Percentiles rank a stretch among this genome's conserved stretches.
Evolutionary conservation across 2,797 vertebrate genomes (phyloP).

Genomic region (Scleropages formosus): DNA sequence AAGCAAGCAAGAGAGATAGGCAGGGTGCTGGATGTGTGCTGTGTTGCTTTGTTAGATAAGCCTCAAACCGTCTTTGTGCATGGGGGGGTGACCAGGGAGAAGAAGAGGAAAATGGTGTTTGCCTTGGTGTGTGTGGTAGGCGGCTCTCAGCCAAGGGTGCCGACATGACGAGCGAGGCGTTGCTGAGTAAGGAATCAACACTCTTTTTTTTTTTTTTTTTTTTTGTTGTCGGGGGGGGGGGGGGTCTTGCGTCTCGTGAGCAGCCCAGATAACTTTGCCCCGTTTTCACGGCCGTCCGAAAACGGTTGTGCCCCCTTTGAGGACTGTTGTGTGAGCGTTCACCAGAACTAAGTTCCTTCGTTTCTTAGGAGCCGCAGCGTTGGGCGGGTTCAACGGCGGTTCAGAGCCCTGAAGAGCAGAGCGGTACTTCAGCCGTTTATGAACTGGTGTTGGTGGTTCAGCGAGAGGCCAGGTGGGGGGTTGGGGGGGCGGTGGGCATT

Average conservation of each 20-base stretch:
- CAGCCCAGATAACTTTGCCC: too few species aligned
- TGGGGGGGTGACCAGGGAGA: slow-evolving; percentile 44
- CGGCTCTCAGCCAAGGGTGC: slow-evolving; percentile 65
- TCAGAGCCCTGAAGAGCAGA: too few species aligned
- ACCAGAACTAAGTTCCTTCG: neutral
- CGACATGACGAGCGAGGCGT: slow-evolving; percentile 63
- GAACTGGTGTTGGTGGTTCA: slow-evolving; percentile 68
- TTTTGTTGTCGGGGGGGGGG: slow-evolving; percentile 20
- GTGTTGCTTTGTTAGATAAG: slow-evolving; percentile 81
- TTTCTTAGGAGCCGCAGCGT: neutral
- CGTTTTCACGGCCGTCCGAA: too few species aligned
- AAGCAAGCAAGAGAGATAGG: slow-evolving; percentile 33
- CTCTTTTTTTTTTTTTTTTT: slow-evolving; percentile 49
- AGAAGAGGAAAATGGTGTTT: slow-evolving; percentile 57
- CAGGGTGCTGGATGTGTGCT: slow-evolving; percentile 59
- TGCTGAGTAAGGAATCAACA: slow-evolving; percentile 65
- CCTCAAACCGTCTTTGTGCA: slow-evolving; percentile 65
- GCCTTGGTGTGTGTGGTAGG: slow-evolving; percentile 53
- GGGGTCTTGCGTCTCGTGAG: slow-evolving; percentile 38
- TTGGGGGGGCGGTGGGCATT: slow-evolving; percentile 42
- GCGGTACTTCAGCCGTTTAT: slow-evolving; percentile 61
- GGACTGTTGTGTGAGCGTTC: neutral
- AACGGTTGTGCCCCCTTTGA: too few species aligned
- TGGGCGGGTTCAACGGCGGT: neutral
- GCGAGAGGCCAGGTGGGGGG: slow-evolving; percentile 64